Conservation (phyloP, 2,797 vertebrate species). For the Chelon labrosus region DNA sequence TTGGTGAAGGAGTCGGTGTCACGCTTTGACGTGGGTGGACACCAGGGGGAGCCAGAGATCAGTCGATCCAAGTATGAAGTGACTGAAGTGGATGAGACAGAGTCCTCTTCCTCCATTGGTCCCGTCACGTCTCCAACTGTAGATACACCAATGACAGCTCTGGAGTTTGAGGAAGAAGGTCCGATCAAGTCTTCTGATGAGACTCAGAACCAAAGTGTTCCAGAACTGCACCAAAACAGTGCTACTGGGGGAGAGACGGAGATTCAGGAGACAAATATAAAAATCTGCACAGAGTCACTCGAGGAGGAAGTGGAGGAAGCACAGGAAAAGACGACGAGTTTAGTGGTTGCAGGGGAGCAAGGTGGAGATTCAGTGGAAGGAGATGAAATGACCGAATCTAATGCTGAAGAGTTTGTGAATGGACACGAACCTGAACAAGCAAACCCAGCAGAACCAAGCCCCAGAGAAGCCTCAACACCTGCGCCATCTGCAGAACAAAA, state of each 20-base stretch:
- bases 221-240: background rate
- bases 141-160: background rate
- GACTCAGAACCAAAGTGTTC: background rate
- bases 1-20: conserved; percentile 85
- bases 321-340: background rate
- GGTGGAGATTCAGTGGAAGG: conserved; percentile 14
- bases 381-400: conserved; percentile 40
- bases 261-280: background rate
- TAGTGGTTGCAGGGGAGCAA: background rate
- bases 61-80: conserved; percentile 19
- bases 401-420: background rate
- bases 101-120: background rate
- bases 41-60: conserved; percentile 67
- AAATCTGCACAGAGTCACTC: background rate
- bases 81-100: background rate
- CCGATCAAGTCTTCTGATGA: background rate
- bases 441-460: background rate
- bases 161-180: conserved; percentile 8
- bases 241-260: conserved; percentile 8
- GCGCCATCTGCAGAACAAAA: conserved; percentile 10
- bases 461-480: conserved; percentile 8
- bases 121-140: background rate
- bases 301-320: background rate
- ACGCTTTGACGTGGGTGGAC: conserved; percentile 72
- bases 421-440: background rate